Percentiles rank a stretch among this genome's conserved stretches.
These are phyloP conservation scores for Epizoanthus ramosus DNA, from an alignment of 92 coral and sea anemone species.

Conservation along the genomic window DNA sequence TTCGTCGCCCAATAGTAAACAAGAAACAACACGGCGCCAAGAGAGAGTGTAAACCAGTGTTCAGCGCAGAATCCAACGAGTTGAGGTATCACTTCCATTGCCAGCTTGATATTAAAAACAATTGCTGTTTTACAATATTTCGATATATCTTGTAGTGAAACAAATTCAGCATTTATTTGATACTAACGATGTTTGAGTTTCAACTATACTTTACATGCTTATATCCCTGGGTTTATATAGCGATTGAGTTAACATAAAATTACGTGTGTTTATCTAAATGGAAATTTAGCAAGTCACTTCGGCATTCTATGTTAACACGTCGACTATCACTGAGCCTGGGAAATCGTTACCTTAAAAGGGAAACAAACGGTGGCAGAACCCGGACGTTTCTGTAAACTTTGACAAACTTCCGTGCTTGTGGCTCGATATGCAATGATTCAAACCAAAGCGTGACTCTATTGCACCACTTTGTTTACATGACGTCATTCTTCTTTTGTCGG, in stretches of 20 bases:
- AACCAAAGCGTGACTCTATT: too few species aligned
- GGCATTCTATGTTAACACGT: too few species aligned
- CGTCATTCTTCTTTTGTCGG: too few species aligned
- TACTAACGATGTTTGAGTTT: not conserved
- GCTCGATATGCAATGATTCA: too few species aligned
- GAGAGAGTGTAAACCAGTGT: not conserved
- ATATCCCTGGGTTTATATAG: not conserved
- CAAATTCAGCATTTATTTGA: not conserved
- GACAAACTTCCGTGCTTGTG: too few species aligned
- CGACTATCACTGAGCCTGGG: not conserved
- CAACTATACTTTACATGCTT: not conserved
- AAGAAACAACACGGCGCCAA: constrained; percentile 3
- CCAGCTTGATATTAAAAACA: too few species aligned
- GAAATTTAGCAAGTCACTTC: not conserved
- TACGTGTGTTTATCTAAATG: not conserved
- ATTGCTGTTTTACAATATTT: not conserved
- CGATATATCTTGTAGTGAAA: not conserved
- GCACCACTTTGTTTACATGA: too few species aligned
- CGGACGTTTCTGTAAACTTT: too few species aligned
- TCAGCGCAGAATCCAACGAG: not conserved
- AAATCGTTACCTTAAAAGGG: constrained; percentile 23
- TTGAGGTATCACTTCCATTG: not conserved
- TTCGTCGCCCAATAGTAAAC: constrained; percentile 1
- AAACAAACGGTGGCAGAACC: not conserved
- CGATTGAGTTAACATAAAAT: not conserved